Evolutionary conservation across 1,140 invertebrate genomes (phyloP), one percentile per base, ranked within the genome.

Genomic region (Anastatus disparis): DNA sequence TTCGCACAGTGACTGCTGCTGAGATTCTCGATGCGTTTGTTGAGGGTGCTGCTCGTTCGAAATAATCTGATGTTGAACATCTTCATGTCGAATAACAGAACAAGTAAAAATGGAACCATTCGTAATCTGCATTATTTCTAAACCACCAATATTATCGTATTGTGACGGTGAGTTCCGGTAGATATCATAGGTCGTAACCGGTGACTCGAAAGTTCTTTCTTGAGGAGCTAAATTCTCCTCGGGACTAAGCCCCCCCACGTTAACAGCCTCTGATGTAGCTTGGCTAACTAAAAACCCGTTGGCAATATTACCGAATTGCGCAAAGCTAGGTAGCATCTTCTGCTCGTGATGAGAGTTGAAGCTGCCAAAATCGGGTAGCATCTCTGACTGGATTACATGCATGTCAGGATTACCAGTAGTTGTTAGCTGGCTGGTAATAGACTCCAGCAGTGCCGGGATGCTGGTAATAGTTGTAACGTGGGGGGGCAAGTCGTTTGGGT

Each of bases 401-500:
- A 75, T 72, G 71, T 82, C 79, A 78, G 84, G 79, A 84, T 90
- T 90, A 90, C 90, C 91, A 92, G 88, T 91, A 92, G 88, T 90
- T 91, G 83, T 91, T 89, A 84, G 87, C 81, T 86, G 88, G 86
- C 84, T 90, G 90, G 85, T 91, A 90, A 88, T 89, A 90, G 86
- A 88, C 84, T 82, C 81, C 83, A 82, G 79, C 70, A 80, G 81
- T 70, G 59, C 78, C 78, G 77, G 79, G 81, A 78, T 82, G 82
- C 61, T 83, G 84, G 79, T 80, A 85, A 87, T 90, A 89, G 88
- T 88, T 89, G 89, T 91, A 92, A 91, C 91, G 91, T 92, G 91
- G 91, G 91, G 91, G 91, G 91, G 89, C 89, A 89, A 90, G 87
- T 85, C 91, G 91, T 92, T 92, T 92, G 91, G 91, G 91, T 92